These are phyloP conservation scores for Papilio dardanus DNA, from an alignment of 1,140 invertebrate genomes.

Conservation along the genomic window DNA sequence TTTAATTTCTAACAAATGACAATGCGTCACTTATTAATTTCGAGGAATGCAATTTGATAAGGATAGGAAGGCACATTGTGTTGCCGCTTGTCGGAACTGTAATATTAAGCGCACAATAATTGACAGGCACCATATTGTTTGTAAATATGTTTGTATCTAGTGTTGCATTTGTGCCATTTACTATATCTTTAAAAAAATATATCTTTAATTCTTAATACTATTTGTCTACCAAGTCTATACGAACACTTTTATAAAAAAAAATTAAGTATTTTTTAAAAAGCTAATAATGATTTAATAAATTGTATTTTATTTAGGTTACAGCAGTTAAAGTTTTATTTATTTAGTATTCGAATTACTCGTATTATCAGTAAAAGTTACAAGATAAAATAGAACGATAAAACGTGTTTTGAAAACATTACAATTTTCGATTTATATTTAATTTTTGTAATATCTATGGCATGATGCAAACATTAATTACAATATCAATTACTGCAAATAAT, in stretches of 20 bases:
- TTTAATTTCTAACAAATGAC: constrained; percentile 27
- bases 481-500: neutral
- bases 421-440: neutral
- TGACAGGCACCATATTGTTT: constrained; percentile 43
- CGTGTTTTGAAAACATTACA: neutral
- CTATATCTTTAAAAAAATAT: neutral
- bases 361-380: constrained; percentile 12
- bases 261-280: neutral
- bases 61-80: constrained; percentile 54
- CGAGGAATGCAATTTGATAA: constrained; percentile 59
- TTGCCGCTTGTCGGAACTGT: constrained; percentile 44
- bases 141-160: constrained; percentile 11
- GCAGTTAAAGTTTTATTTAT: constrained; percentile 2
- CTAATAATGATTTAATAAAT: neutral
- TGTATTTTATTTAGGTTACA: neutral
- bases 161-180: neutral
- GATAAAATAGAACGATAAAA: constrained; percentile 18
- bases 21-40: constrained; percentile 34
- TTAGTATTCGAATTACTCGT: neutral
- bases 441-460: constrained; percentile 10
- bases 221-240: neutral
- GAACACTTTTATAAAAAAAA: neutral
- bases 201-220: neutral
- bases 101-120: constrained; percentile 46
- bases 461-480: neutral